Percentiles rank a stretch among this genome's conserved stretches.
Evolutionary conservation across 2,797 vertebrate species (phyloP).

Genomic region (Selene dorsalis): DNA sequence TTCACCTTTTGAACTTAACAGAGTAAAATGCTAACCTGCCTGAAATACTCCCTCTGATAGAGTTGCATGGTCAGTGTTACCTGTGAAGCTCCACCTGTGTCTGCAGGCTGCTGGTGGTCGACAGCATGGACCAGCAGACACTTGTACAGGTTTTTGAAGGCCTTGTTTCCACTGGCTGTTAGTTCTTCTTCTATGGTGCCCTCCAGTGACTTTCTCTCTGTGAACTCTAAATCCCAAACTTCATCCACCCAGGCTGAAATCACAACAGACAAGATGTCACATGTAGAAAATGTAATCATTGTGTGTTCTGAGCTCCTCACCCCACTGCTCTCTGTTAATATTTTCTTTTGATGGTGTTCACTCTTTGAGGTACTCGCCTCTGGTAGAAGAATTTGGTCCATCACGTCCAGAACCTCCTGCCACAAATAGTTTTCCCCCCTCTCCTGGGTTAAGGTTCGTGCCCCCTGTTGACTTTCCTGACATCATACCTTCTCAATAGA

Average conservation of each 20-base stretch:
- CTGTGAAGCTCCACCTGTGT: conserved; percentile 50
- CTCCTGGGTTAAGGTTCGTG: too few species aligned
- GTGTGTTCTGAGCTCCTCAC: too few species aligned
- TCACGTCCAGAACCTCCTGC: too few species aligned
- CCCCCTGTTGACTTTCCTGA: too few species aligned
- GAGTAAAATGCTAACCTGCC: background rate
- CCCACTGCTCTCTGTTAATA: too few species aligned
- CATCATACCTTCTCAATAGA: too few species aligned
- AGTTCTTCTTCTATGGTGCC: conserved; percentile 79
- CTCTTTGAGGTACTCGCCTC: too few species aligned
- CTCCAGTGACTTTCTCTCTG: conserved; percentile 85
- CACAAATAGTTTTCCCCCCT: too few species aligned
- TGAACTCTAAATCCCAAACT: conserved; percentile 92
- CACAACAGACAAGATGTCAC: background rate
- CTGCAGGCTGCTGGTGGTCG: conserved; percentile 59
- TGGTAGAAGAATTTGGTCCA: too few species aligned
- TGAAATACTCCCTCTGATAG: background rate
- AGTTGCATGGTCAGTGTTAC: conserved; percentile 43
- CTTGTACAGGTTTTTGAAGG: conserved; percentile 83
- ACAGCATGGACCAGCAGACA: conserved; percentile 77
- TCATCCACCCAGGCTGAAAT: conserved; percentile 88
- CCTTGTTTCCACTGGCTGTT: conserved; percentile 60
- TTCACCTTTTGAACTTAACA: background rate
- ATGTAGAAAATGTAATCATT: too few species aligned
- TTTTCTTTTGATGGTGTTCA: too few species aligned